Evolutionary conservation across 2,113 vertebrate genomes (phyloP), one percentile per base, ranked within the genome.

Genomic region (Ailurus styani): DNA sequence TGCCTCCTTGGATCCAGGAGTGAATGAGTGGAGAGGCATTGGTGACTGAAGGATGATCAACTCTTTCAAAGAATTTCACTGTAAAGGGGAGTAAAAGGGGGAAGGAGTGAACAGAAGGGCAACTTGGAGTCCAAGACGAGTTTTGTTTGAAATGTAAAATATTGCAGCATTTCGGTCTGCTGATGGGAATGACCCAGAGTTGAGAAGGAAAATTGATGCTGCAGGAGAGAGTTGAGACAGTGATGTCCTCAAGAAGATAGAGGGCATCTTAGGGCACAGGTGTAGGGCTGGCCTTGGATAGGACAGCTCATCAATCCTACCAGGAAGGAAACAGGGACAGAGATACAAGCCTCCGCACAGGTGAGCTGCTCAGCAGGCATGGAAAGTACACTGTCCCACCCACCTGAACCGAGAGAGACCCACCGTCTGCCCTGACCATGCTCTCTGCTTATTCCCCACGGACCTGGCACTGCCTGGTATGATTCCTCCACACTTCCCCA

Each of bases 311-410:
- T 42, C 60, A 12, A 6, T 10, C 7, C 5, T 4, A 62, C 60
- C 86, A 87, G 73, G 79, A 92, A 68, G 79, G 50, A 85, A 31
- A 14, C 15, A 52, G 10, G 47, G 52, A 64, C 9, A 50, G 50
- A 89, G 84, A 70, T 8, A 40, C 0, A 34, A 40, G 37, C 64
- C 4, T 73, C 1, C 1, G 0, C 40, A 55, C 17, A 3, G 6
- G 2, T 6, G 55, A 52, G 90, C 37, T 2, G n/a, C 60, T 70
- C 20, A 5, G 31, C 5, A 7, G 7, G 64, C 0, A 0, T 72
- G 52, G 40, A 40, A 85, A 50, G 45, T 3, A 40, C 20, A n/a
- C 54, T 2, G 2, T 45, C 1, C 31, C 5, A 2, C 68, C 55
- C 42, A 15, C 64, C 77, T 18, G 81, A 57, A 12, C 75, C 55